A percentile compares a stretch with the other conserved stretches of the same genome.
Evolutionary conservation across 1,140 invertebrate genomes (phyloP).

Genomic region (Ceratitis capitata): DNA sequence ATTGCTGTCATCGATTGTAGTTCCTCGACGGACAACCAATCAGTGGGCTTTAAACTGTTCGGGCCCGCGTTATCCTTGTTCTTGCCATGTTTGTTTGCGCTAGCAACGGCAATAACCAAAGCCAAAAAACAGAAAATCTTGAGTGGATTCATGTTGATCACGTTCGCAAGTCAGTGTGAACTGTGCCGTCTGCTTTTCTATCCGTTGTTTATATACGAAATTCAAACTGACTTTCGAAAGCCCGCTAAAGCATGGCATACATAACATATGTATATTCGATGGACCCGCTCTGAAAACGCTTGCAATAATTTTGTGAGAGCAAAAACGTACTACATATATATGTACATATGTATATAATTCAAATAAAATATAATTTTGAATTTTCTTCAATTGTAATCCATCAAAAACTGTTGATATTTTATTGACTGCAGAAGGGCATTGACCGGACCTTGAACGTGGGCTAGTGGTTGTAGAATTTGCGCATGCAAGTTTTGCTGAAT

Average conservation of each 20-base stretch:
- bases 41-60: constrained; percentile 52
- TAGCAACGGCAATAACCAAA: constrained; percentile 50
- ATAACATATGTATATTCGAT: background rate
- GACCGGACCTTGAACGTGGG: constrained; percentile 6
- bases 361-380: no score
- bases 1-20: constrained; percentile 55
- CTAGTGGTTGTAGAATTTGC: background rate
- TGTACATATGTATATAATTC: background rate
- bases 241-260: no score
- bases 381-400: background rate
- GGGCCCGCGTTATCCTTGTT: constrained; percentile 39
- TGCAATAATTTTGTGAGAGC: background rate
- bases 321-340: background rate
- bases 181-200: background rate
- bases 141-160: constrained; percentile 52
- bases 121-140: constrained; percentile 53
- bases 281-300: background rate
- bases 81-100: constrained; percentile 18
- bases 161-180: background rate
- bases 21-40: constrained; percentile 53
- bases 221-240: background rate
- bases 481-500: background rate
- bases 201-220: background rate
- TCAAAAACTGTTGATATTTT: background rate
- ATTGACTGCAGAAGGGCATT: background rate